These are phyloP conservation scores for Tipula confusa DNA, from an alignment of 2,888 invertebrate species.

Conservation along the genomic window DNA sequence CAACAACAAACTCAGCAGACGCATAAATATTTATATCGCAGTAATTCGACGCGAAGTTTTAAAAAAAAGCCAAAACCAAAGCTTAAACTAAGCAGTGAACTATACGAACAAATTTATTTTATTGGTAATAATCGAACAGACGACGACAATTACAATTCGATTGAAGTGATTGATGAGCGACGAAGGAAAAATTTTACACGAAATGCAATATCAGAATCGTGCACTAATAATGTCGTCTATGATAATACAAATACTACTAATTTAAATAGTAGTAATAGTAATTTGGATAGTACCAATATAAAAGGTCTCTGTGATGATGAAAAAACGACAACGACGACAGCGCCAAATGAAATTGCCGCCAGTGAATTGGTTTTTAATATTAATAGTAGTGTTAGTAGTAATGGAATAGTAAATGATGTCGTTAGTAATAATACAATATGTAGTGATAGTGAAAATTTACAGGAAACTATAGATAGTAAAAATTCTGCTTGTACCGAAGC, in stretches of 20 bases:
- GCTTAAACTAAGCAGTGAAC: constrained; percentile 42
- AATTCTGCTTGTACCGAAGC: background rate
- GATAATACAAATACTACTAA: background rate
- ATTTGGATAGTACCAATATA: background rate
- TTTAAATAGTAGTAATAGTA: background rate
- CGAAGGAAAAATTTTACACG: constrained; percentile 44
- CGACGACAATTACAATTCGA: constrained; percentile 46
- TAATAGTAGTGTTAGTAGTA: background rate
- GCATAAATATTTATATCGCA: constrained; percentile 42
- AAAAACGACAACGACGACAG: no score
- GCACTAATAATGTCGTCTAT: background rate
- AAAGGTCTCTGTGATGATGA: no score
- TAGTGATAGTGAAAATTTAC: background rate
- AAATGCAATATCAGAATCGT: background rate
- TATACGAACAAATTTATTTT: constrained; percentile 43
- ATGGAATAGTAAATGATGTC: background rate
- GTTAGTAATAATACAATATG: background rate
- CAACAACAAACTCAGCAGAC: constrained; percentile 28
- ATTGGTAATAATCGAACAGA: constrained; percentile 37
- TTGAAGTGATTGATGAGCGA: constrained; percentile 48
- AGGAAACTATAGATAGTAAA: constrained; percentile 5
- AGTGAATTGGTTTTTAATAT: background rate
- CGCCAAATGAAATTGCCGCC: no score
- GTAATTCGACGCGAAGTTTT: constrained; percentile 48
- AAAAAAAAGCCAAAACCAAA: constrained; percentile 46